Base-by-base conservation (phyloP, 2,888 invertebrate species). In the Aplocera efformata region DNA sequence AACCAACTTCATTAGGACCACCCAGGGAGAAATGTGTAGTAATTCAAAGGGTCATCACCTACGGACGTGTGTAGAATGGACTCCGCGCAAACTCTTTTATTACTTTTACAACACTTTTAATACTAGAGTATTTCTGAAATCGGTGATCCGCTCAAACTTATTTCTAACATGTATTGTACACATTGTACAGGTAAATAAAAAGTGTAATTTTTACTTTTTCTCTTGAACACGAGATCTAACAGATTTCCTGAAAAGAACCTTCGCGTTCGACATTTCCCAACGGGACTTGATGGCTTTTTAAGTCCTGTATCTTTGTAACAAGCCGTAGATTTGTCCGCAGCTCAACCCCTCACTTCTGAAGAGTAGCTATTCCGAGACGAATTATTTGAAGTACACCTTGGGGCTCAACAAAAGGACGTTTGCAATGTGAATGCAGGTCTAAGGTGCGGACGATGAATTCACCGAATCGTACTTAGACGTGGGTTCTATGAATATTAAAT, bases 401-500 rank as follows among this genome's bases (percentile, higher is more conserved):
- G 79, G 75, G 77, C 69, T 75, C 72, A 60, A 69, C 76, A 67
- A 77, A 79, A 17, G 13, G 78, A 78, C 79, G 78, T 78, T 84
- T 84, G 80, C 80, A 82, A 83, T 84, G 80, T 79, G 77, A 69
- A 65, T 81, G 72, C 65, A 76, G 77, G 80, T 78, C 78, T 72
- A 77, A 83, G 85, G 84, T 80, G 82, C 77, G 80, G 77, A 67
- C 81, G 72, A 80, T 80, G 84, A 79, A 81, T 85, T 88, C 85
- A 82, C 73, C 82, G 84, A 86, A 84, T 85, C 79, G 82, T 79
- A 82, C 76, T 79, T 73, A 77, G 79, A 81, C 75, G 81, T 75
- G 76, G 74, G 68, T 77, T 81, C 85, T 83, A 85, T 86, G 84
- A 85, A 86, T 86, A 84, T 84, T 84, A 85, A 84, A 84, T 82